phyloP scores from a whole-genome alignment of 1,140 invertebrate genomes.

The Zaprionus nigranus region DNA sequence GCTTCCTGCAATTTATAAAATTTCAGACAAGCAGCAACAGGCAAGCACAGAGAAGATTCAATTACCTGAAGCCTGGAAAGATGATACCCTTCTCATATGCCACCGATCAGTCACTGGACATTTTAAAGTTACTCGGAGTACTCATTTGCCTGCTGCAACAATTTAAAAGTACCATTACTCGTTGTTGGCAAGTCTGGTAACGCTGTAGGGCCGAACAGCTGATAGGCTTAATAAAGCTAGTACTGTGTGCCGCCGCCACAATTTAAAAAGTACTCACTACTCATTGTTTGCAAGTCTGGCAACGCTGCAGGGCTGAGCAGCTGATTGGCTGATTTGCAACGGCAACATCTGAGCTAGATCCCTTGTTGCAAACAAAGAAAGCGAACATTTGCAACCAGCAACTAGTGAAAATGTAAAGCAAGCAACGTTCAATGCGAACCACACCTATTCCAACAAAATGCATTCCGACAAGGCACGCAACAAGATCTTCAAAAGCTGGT shows the following conservation, averaged over 20 bases:
- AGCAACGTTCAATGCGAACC: constrained; percentile 22
- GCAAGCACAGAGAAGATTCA: constrained; percentile 66
- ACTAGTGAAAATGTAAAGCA: constrained; percentile 60
- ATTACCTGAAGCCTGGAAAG: constrained; percentile 51
- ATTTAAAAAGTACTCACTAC: constrained; percentile 19
- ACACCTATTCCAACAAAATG: constrained; percentile 42
- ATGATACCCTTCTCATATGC: constrained; percentile 27
- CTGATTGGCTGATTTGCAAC: constrained; percentile 23
- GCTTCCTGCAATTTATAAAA: constrained; percentile 71
- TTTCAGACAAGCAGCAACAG: constrained; percentile 51
- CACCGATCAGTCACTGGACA: background rate
- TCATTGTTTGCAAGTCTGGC: constrained; percentile 6
- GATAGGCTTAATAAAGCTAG: no score
- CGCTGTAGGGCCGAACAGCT: background rate
- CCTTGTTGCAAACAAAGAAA: constrained; percentile 40
- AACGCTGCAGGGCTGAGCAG: constrained; percentile 11
- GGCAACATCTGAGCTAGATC: constrained; percentile 16
- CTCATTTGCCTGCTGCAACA: constrained; percentile 4
- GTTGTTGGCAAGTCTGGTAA: constrained; percentile 11
- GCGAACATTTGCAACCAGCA: background rate
- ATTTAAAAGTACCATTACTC: constrained; percentile 15
- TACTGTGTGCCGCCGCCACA: no score
- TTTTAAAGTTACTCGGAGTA: constrained; percentile 9
- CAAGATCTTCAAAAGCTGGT: constrained; percentile 78
- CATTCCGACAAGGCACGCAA: constrained; percentile 66